Evolutionary conservation across 2,797 vertebrate species (phyloP), one percentile per base, ranked within the genome.

Genomic region (Acanthurus lineatus): DNA sequence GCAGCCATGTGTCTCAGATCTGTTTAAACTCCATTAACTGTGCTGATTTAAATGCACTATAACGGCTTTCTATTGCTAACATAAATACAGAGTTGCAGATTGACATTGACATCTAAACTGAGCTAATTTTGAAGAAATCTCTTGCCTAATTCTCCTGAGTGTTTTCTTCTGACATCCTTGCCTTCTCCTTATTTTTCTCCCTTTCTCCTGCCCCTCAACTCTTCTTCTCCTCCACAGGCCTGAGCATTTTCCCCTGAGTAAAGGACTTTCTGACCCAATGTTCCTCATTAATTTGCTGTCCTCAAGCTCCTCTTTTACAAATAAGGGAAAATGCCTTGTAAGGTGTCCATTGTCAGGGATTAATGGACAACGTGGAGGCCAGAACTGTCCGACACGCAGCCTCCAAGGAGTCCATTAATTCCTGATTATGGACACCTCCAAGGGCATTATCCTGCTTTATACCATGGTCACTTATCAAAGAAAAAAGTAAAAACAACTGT

Each of bases 231-330:
- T 59, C 58, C 35, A 19, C 52, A 49, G 44, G 51, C 45, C 73
- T 20, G 47, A 42, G 20, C 15, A 45, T 67, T 60, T 52, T 40
- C 52, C 64, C 32, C 17, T 40, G 53, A 71, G 56, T 62, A 51
- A 73, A 5, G 69, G 77, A 66, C 74, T 74, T 69, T 74, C 35
- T 83, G 79, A 81, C 73, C 79, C 60, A 53, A 42, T 75, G 77
- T 62, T 64, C 80, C 64, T 45, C 64, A 61, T 47, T 6, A 60
- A 60, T 19, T 42, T 49, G 32, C 52, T 60, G 48, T 58, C 47
- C 44, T 64, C 61, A 68, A 28, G 47, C 48, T 63, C 35, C 40
- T 20, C 49, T 48, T 56, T 57, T 62, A 10, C 14, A 71, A 48
- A 38, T 40, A 40, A 40, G 40, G 40, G 40, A 40, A 8, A 40